Evolutionary conservation across 2,113 vertebrate species (phyloP).

Genomic region (Malurus melanocephalus): DNA sequence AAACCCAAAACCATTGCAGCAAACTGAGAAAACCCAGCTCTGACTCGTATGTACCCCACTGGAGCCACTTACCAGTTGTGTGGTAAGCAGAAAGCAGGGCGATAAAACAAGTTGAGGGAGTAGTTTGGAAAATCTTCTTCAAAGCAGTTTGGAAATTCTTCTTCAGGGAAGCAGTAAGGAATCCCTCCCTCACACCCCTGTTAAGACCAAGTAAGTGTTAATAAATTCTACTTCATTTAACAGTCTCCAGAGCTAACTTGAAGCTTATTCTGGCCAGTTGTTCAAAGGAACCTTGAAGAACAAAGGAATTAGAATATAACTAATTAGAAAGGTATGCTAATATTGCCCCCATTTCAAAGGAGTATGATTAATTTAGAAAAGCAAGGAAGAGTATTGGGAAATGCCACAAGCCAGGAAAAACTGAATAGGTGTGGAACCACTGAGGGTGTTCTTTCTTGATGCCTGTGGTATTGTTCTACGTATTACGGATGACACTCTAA

Average conservation of each 20-base stretch:
- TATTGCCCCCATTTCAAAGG: background rate
- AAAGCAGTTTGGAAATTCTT: background rate
- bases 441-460: background rate
- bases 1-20: background rate
- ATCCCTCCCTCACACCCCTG: background rate
- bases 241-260: background rate
- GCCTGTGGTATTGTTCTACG: background rate
- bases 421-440: background rate
- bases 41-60: background rate
- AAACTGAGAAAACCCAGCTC: background rate
- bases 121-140: constrained; percentile 11
- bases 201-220: background rate
- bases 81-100: background rate
- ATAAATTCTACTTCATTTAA: constrained; percentile 7
- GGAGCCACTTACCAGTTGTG: background rate
- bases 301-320: constrained; percentile 9
- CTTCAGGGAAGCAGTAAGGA: background rate
- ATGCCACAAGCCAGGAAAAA: background rate
- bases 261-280: background rate
- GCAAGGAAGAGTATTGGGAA: background rate
- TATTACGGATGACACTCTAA: fast-evolving
- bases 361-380: background rate
- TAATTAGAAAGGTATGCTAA: constrained; percentile 29
- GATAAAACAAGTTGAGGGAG: background rate
- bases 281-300: constrained; percentile 33